These are phyloP conservation scores for Pantherophis vulpinus DNA, from an alignment of 2,797 vertebrate species.

Conservation along the genomic window DNA sequence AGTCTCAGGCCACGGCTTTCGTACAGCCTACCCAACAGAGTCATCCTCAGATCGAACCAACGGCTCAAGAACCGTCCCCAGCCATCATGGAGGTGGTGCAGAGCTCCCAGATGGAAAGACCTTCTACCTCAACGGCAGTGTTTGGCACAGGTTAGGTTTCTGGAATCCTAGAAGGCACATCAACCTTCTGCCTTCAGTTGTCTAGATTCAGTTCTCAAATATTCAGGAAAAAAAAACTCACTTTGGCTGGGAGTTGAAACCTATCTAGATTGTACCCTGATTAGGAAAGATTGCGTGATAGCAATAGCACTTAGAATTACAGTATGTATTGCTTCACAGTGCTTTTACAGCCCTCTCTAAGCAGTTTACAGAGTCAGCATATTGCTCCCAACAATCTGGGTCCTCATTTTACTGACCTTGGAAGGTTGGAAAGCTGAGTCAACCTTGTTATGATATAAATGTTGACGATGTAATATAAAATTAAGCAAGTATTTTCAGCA, in stretches of 20 bases:
- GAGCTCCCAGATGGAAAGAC: constrained; percentile 88
- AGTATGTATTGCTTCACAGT: no score
- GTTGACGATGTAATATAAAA: background rate
- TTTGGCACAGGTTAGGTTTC: constrained; percentile 86
- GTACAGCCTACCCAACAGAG: constrained; percentile 97
- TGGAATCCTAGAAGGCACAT: background rate
- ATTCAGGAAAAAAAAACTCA: background rate
- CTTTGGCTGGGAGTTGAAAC: background rate
- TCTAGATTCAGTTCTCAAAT: background rate
- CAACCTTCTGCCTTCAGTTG: background rate
- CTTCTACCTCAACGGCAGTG: constrained; percentile 88
- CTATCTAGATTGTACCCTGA: background rate
- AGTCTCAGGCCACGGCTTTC: constrained; percentile 92
- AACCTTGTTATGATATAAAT: background rate
- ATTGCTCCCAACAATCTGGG: background rate
- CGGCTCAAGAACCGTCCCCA: constrained; percentile 82
- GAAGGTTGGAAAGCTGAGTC: background rate
- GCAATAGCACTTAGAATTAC: no score
- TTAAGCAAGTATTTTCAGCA: background rate
- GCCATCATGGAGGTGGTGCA: constrained; percentile 85
- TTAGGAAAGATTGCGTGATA: background rate
- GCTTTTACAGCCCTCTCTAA: background rate
- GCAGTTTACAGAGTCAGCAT: background rate
- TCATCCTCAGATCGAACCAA: constrained; percentile 82
- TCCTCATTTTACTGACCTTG: background rate